Conservation (phyloP, 2,888 invertebrate genomes). For the Andrena hattorfiana region DNA sequence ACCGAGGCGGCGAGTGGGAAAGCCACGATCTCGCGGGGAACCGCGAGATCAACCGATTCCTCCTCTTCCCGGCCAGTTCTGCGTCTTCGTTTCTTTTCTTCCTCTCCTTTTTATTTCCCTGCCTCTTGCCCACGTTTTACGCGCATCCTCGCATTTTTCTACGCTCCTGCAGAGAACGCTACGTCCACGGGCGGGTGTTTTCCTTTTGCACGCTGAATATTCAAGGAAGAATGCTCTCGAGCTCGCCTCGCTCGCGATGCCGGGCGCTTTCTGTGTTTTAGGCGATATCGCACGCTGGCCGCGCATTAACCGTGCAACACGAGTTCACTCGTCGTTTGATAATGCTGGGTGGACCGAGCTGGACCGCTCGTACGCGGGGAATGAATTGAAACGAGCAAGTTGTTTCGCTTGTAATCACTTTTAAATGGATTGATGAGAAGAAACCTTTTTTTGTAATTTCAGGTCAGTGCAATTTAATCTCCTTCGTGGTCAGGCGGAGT, state of each 20-base stretch:
- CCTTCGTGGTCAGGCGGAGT: too few relatives aligned
- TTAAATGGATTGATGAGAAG: too few relatives aligned
- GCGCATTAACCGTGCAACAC: too few relatives aligned
- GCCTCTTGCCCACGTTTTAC: constrained; percentile 21
- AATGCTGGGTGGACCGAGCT: too few relatives aligned
- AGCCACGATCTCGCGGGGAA: constrained; percentile 58
- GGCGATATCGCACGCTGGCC: not conserved
- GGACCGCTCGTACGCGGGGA: too few relatives aligned
- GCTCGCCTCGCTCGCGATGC: not conserved
- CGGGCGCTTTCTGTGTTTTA: not conserved
- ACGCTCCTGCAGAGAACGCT: constrained; percentile 15
- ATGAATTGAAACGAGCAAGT: too few relatives aligned
- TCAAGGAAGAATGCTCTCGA: constrained; percentile 19
- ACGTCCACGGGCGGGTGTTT: constrained; percentile 5
- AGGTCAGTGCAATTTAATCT: too few relatives aligned
- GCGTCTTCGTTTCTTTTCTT: constrained; percentile 3
- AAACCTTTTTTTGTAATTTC: too few relatives aligned
- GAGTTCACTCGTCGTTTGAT: too few relatives aligned
- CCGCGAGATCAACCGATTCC: constrained; percentile 61
- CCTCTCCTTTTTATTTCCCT: not conserved
- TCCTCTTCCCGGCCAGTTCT: constrained; percentile 13
- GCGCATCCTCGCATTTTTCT: constrained; percentile 52
- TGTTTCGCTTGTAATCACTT: too few relatives aligned
- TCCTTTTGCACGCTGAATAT: constrained; percentile 32
- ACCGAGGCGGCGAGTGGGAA: constrained; percentile 48